A percentile compares a stretch with the other conserved stretches of the same genome.
Evolutionary conservation across 2,113 vertebrate genomes (phyloP).

Genomic region (Amphilophus citrinellus): DNA sequence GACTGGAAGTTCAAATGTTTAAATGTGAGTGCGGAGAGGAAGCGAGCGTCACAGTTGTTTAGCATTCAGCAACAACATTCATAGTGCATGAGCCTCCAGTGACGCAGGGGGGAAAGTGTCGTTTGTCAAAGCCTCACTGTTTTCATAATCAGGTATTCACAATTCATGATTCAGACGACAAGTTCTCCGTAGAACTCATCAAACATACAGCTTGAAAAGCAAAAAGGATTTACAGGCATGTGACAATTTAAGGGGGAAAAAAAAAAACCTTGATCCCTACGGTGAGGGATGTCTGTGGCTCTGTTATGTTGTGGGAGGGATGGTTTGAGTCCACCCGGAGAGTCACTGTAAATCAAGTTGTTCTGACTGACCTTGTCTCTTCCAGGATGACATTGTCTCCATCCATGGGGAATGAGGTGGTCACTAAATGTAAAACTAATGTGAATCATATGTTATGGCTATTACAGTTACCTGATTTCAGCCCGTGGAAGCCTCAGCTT

Average conservation of each 20-base stretch:
- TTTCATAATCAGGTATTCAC: neutral
- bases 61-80: neutral
- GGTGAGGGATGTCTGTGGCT: too few relatives aligned
- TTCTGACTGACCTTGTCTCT: too few relatives aligned
- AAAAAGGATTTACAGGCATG: neutral
- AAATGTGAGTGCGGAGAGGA: neutral
- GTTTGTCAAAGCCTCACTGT: neutral
- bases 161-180: neutral
- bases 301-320: too few relatives aligned
- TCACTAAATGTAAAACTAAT: neutral
- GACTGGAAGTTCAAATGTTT: slow-evolving; percentile 2
- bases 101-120: neutral
- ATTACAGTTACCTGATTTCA: too few relatives aligned
- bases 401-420: neutral
- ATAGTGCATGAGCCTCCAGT: neutral
- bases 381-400: neutral
- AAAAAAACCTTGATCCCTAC: neutral
- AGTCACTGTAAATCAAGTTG: too few relatives aligned
- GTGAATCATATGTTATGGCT: neutral
- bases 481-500: too few relatives aligned
- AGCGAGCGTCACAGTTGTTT: neutral
- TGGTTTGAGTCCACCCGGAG: too few relatives aligned
- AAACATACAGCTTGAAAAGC: neutral
- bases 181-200: neutral
- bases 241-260: neutral